Evolutionary conservation across 1,140 invertebrate genomes (phyloP).

Genomic region (Scaptodrosophila lebanonensis): DNA sequence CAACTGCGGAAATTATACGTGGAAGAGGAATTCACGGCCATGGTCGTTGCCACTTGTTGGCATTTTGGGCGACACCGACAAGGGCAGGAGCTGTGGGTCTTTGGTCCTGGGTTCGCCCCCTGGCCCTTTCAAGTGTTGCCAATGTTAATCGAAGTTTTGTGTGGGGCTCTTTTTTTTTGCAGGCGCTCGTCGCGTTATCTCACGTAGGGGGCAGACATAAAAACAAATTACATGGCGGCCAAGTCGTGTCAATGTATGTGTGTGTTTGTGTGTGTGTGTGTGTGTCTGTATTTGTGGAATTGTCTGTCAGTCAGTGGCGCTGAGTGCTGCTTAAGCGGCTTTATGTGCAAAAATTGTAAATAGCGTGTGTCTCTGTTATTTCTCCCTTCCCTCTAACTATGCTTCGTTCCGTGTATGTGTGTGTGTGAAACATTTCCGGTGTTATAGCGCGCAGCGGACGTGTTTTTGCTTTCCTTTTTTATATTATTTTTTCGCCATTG

Average conservation of each 20-base stretch:
- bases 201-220: conserved; percentile 70
- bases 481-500: conserved; percentile 11
- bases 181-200: conserved; percentile 56
- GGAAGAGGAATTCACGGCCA: conserved; percentile 70
- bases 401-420: conserved; percentile 19
- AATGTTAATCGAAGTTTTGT: conserved; percentile 69
- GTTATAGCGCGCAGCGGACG: conserved; percentile 55
- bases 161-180: conserved; percentile 8
- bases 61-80: conserved; percentile 20
- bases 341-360: conserved; percentile 71
- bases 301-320: conserved; percentile 8
- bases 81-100: background rate
- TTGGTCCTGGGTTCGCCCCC: background rate
- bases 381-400: conserved; percentile 5
- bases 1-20: conserved; percentile 48
- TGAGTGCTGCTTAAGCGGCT: conserved; percentile 61
- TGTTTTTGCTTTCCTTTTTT: conserved; percentile 34
- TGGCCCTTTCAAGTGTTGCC: conserved; percentile 46
- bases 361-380: conserved; percentile 50
- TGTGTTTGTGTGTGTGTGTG: too few species aligned
- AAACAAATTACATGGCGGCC: conserved; percentile 63
- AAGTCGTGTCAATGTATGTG: background rate
- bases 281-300: background rate
- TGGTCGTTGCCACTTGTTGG: conserved; percentile 49
- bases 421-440: conserved; percentile 58